phyloP scores from a whole-genome alignment of 1,140 invertebrate genomes.

The Cephus cinctus region DNA sequence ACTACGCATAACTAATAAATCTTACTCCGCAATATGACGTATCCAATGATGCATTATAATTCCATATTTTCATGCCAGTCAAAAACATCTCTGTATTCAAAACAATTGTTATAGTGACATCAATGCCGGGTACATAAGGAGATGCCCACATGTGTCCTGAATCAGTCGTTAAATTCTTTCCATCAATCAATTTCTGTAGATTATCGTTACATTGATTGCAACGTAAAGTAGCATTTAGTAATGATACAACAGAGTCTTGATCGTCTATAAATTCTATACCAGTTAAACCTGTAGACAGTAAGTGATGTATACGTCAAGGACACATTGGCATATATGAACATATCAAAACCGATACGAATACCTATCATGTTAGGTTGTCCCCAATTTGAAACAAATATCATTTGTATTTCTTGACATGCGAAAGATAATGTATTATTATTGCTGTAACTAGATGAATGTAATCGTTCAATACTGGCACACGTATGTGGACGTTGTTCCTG shows the following conservation, averaged over 20 bases:
- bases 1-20: constrained; percentile 19
- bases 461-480: constrained; percentile 24
- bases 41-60: constrained; percentile 76
- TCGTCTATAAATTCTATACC: constrained; percentile 57
- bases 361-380: constrained; percentile 59
- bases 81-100: constrained; percentile 57
- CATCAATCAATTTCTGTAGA: constrained; percentile 56
- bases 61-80: constrained; percentile 72
- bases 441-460: constrained; percentile 33
- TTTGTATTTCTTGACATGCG: constrained; percentile 52
- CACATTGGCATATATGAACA: too few species aligned
- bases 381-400: constrained; percentile 62
- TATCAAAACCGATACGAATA: too few species aligned
- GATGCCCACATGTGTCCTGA: constrained; percentile 64
- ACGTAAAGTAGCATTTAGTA: constrained; percentile 26
- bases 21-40: constrained; percentile 71
- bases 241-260: constrained; percentile 32
- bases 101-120: constrained; percentile 54
- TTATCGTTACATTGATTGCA: constrained; percentile 26
- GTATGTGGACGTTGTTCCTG: constrained; percentile 31
- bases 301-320: too few species aligned
- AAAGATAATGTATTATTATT: constrained; percentile 45
- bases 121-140: constrained; percentile 45
- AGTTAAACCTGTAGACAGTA: constrained; percentile 48
- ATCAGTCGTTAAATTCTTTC: constrained; percentile 61